A percentile compares a stretch with the other conserved stretches of the same genome.
These are phyloP conservation scores for Pelobates fuscus DNA, from an alignment of 2,113 vertebrate species.

Conservation along the genomic window DNA sequence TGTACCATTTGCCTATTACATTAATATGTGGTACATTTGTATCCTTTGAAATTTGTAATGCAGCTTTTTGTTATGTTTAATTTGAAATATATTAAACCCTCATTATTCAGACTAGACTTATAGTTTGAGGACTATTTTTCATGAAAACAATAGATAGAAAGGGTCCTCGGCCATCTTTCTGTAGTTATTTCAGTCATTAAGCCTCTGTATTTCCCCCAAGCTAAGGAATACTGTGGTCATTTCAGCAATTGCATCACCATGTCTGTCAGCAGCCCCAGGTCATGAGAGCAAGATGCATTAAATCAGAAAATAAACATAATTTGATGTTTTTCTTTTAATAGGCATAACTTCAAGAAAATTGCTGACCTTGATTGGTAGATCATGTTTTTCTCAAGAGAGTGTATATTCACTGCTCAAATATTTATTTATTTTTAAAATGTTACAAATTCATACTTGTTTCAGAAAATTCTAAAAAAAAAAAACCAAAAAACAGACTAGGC, in stretches of 20 bases:
- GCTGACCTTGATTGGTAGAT: constrained; percentile 21
- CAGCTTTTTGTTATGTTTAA: no score
- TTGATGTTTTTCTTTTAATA: neutral
- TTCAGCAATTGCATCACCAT: constrained; percentile 21
- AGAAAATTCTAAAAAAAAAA: neutral
- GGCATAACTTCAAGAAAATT: constrained; percentile 8
- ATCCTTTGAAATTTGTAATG: no score
- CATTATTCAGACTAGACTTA: neutral
- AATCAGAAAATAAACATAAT: constrained; percentile 14
- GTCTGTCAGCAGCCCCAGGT: constrained; percentile 4
- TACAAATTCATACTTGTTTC: neutral
- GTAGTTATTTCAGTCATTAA: neutral
- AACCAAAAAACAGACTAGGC: constrained; percentile 4
- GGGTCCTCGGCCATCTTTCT: neutral
- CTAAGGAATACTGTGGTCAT: neutral
- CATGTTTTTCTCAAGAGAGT: neutral
- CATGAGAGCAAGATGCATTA: neutral
- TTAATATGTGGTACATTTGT: no score
- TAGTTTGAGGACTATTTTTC: no score
- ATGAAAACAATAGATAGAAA: neutral
- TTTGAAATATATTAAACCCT: neutral
- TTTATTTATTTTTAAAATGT: neutral
- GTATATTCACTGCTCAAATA: constrained; percentile 1
- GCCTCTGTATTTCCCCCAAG: neutral
- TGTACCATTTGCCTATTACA: no score